phyloP scores from a whole-genome alignment of 2,797 vertebrate species.

The Poeciliopsis gracilis region DNA sequence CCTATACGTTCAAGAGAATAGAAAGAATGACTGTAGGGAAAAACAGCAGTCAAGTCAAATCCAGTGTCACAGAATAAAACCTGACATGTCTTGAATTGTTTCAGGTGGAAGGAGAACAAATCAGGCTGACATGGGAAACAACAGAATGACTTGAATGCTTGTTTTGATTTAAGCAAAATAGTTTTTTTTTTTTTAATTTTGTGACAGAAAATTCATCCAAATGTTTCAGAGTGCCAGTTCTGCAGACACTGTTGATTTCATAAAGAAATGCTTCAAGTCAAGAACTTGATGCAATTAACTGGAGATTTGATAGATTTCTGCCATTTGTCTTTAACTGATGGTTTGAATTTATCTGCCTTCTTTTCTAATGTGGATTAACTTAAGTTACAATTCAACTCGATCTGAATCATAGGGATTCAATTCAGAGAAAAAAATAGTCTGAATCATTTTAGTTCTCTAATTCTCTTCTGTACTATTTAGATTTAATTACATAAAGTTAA shows the following conservation, averaged over 20 bases:
- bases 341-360: not conserved
- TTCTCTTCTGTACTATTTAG: too few relatives aligned
- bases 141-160: not conserved
- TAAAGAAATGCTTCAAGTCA: not conserved
- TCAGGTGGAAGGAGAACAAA: not conserved
- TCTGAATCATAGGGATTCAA: not conserved
- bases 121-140: not conserved
- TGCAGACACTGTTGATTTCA: not conserved
- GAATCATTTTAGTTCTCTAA: too few relatives aligned
- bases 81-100: not conserved
- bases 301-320: not conserved
- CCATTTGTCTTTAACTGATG: not conserved
- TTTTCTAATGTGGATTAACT: not conserved
- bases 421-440: too few relatives aligned
- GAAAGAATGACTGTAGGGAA: conserved; percentile 17
- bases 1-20: conserved; percentile 7
- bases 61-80: not conserved
- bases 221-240: not conserved
- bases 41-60: conserved; percentile 5
- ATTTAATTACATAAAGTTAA: too few relatives aligned
- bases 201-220: not conserved
- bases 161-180: not conserved
- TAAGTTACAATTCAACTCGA: too few relatives aligned
- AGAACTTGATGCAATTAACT: not conserved
- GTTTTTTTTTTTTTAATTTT: not conserved